These are phyloP conservation scores for Drosophila hydei DNA, from an alignment of 1,140 invertebrate genomes.

Conservation along the genomic window DNA sequence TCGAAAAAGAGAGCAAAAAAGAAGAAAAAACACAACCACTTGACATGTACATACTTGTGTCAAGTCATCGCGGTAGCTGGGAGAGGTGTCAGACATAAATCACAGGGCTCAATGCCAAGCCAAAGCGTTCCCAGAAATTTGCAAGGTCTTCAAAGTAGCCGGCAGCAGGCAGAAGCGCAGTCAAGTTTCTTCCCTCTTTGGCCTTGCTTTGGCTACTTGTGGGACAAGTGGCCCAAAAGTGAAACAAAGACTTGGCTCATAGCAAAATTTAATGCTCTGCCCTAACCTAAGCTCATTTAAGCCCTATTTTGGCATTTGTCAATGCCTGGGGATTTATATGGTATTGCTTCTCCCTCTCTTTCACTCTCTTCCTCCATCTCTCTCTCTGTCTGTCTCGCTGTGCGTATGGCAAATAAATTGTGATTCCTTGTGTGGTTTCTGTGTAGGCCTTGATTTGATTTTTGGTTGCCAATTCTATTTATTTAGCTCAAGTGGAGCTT, in stretches of 20 bases:
- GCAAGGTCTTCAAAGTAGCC: slow-evolving; percentile 31
- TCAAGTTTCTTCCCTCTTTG: neutral
- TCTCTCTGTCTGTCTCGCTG: slow-evolving; percentile 26
- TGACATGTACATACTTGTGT: slow-evolving; percentile 54
- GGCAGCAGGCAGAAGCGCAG: neutral
- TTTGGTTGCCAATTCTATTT: slow-evolving; percentile 66
- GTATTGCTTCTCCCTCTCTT: slow-evolving; percentile 55
- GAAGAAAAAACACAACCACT: slow-evolving; percentile 29
- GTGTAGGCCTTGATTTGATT: slow-evolving; percentile 76
- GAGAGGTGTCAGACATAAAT: slow-evolving; percentile 73
- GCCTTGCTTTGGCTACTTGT: slow-evolving; percentile 24
- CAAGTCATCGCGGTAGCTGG: slow-evolving; percentile 33
- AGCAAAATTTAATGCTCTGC: slow-evolving; percentile 21
- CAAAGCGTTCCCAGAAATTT: slow-evolving; percentile 44
- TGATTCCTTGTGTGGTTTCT: slow-evolving; percentile 74
- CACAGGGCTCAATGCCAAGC: slow-evolving; percentile 60
- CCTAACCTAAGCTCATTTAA: slow-evolving; percentile 74
- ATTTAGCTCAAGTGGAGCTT: slow-evolving; percentile 68
- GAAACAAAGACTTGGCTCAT: slow-evolving; percentile 49
- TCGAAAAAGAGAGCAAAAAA: neutral
- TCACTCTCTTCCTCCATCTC: slow-evolving; percentile 9
- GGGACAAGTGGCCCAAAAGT: slow-evolving; percentile 29
- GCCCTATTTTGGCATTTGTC: slow-evolving; percentile 81
- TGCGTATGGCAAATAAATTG: slow-evolving; percentile 65
- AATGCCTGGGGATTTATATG: slow-evolving; percentile 75